Evolutionary conservation across 2,113 vertebrate genomes (phyloP).

Genomic region (sheep (Ovis aries)): DNA sequence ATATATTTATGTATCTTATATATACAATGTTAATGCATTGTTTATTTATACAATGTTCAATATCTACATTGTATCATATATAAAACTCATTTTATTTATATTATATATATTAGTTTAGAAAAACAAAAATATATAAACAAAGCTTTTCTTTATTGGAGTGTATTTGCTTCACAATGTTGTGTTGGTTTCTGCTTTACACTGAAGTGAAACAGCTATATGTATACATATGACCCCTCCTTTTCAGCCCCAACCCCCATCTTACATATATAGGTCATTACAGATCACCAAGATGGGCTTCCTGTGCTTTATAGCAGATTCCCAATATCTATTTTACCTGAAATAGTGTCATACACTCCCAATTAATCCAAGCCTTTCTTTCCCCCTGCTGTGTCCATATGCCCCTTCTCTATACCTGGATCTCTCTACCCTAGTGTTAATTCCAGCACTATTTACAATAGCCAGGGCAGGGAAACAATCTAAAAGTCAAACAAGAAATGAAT

Average conservation of each 20-base stretch:
- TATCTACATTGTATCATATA: background rate
- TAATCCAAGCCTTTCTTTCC: fast-evolving
- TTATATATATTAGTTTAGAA: background rate
- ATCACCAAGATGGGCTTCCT: background rate
- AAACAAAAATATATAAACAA: background rate
- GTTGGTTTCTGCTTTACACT: background rate
- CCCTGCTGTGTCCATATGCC: background rate
- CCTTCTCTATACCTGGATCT: background rate
- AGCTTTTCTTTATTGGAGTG: background rate
- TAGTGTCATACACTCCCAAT: background rate
- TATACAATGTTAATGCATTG: background rate
- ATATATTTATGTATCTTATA: background rate
- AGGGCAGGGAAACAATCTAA: background rate
- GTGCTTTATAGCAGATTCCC: background rate
- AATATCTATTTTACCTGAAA: background rate
- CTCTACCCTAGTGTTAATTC: background rate
- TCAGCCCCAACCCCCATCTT: background rate
- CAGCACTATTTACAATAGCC: background rate
- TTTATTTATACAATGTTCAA: background rate
- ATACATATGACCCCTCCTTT: background rate
- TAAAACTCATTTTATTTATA: background rate
- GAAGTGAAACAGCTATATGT: background rate
- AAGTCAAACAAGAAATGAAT: background rate
- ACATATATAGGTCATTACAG: background rate
- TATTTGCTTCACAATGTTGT: background rate